Conservation (phyloP, 1,140 invertebrate genomes). For the Diorhabda sublineata region DNA sequence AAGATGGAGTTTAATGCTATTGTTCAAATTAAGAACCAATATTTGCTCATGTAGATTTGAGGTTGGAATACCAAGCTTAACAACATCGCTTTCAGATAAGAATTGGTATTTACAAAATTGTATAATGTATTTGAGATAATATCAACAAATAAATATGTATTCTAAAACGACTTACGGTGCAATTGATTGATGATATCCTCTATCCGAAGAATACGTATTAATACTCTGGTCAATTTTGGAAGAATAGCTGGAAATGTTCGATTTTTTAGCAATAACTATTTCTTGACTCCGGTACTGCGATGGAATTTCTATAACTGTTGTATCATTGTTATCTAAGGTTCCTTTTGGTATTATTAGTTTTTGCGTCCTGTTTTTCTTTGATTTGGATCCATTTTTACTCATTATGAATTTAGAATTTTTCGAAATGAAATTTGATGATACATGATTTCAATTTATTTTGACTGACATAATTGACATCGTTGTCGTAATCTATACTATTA, state of each 20-base stretch:
- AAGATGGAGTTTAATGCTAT: too few species aligned
- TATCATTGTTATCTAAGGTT: conserved; percentile 11
- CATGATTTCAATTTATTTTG: neutral
- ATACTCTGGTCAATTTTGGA: neutral
- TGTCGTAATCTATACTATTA: too few species aligned
- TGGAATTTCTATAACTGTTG: conserved; percentile 20
- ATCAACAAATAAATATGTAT: too few species aligned
- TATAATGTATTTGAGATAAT: too few species aligned
- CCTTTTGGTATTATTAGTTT: conserved; percentile 18
- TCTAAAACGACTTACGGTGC: too few species aligned
- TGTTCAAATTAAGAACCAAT: too few species aligned
- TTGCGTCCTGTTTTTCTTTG: neutral
- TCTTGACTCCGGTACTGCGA: conserved; percentile 5
- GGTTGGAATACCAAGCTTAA: too few species aligned
- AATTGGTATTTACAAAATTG: too few species aligned
- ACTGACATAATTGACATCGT: neutral
- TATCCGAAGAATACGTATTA: too few species aligned
- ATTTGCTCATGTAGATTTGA: too few species aligned
- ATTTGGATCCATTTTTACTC: conserved; percentile 9
- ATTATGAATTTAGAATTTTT: conserved; percentile 15
- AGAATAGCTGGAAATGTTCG: neutral
- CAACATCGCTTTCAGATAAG: too few species aligned
- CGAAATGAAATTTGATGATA: neutral
- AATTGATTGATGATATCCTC: too few species aligned
- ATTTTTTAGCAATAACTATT: conserved; percentile 18